A percentile compares a stretch with the other conserved stretches of the same genome.
Evolutionary conservation across 2,888 invertebrate genomes (phyloP).

Genomic region (Drosophila affinis): DNA sequence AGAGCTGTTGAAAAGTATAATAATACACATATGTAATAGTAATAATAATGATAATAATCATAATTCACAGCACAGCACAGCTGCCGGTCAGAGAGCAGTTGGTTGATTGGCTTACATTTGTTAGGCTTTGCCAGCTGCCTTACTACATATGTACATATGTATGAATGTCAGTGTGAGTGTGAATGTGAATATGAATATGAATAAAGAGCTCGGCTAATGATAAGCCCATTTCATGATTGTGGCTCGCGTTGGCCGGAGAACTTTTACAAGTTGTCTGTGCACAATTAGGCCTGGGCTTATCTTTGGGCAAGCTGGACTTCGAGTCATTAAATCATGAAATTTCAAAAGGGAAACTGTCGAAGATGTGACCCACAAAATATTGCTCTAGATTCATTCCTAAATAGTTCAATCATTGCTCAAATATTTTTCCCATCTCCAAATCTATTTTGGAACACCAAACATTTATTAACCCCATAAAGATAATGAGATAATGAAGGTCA

Average conservation of each 20-base stretch:
- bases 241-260: slow-evolving; percentile 5
- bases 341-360: not conserved
- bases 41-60: slow-evolving; percentile 65
- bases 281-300: slow-evolving; percentile 33
- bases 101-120: slow-evolving; percentile 63
- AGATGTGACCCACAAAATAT: no score
- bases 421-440: slow-evolving; percentile 7
- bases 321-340: not conserved
- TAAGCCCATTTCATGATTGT: slow-evolving; percentile 33
- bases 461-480: slow-evolving; percentile 26
- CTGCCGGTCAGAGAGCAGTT: slow-evolving; percentile 30
- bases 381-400: not conserved
- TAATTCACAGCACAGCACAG: slow-evolving; percentile 57
- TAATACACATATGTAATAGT: slow-evolving; percentile 20
- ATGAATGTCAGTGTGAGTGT: not conserved
- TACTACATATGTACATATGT: slow-evolving; percentile 13
- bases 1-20: slow-evolving; percentile 64
- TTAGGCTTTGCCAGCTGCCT: slow-evolving; percentile 53
- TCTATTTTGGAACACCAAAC: not conserved
- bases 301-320: slow-evolving; percentile 34
- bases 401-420: not conserved
- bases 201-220: slow-evolving; percentile 41
- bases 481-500: slow-evolving; percentile 49
- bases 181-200: slow-evolving; percentile 8
- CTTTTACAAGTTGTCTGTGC: slow-evolving; percentile 16